A percentile compares a stretch with the other conserved stretches of the same genome.
Evolutionary conservation across 2,888 invertebrate species (phyloP).

Genomic region (Apodemia mormo): DNA sequence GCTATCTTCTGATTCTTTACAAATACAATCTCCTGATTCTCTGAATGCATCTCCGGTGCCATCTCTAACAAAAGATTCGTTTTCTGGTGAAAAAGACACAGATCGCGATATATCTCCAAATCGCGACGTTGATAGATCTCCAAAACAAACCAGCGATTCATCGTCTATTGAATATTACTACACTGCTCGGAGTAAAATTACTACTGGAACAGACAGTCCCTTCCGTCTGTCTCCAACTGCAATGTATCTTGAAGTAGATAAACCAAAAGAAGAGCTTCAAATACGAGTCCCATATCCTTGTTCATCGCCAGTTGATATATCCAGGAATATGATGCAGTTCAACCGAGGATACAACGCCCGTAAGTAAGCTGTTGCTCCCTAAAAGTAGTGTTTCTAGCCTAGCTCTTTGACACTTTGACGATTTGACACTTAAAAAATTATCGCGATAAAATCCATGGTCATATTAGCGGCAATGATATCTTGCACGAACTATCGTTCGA

Average conservation of each 20-base stretch:
- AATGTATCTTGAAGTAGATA: constrained; percentile 41
- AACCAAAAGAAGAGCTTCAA: constrained; percentile 12
- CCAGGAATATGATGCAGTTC: not conserved
- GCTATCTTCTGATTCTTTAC: not conserved
- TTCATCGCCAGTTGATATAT: not conserved
- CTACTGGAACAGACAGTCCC: not conserved
- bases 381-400: too few species aligned
- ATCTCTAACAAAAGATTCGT: not conserved
- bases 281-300: not conserved
- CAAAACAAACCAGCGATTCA: not conserved
- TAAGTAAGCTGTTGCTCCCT: constrained; percentile 39
- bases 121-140: not conserved
- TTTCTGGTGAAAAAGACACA: not conserved
- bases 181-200: not conserved
- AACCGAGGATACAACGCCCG: constrained; percentile 47
- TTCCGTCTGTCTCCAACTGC: constrained; percentile 40
- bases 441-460: too few species aligned
- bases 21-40: not conserved
- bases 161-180: constrained; percentile 4
- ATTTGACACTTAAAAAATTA: too few species aligned
- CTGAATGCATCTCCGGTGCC: not conserved
- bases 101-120: not conserved
- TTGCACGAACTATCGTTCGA: too few species aligned
- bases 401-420: too few species aligned
- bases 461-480: too few species aligned